Evolutionary conservation across 30 jellyfish, hydroid and myxozoan genomes (phyloP), one percentile per base, ranked within the genome.

Genomic region (Nemopilema nomurai): DNA sequence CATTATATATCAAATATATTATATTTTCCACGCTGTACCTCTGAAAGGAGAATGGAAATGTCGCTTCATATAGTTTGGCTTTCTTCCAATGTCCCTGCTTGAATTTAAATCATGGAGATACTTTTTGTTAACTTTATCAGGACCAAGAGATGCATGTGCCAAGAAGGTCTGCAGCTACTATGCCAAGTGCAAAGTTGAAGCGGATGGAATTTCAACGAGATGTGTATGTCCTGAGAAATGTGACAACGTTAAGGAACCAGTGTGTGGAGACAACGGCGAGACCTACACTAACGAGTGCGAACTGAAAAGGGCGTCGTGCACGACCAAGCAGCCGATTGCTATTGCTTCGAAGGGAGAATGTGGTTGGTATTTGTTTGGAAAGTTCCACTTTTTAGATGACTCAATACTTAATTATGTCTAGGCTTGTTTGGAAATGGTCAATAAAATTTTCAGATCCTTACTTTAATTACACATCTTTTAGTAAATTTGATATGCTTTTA

Each of bases 211-310:
- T 18, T 52, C 74, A 49, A 82, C 99, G 24, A 78, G n/a, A 66
- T 94, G 99, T 82, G 92, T 94, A 62, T 94, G 99, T 76, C 96
- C 99, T 25, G 80, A 66, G 27, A 68, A 67, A 9, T 94, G 99
- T 66, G 95, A 90, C 18, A 72, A 21, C 18, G 70, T 62, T 18
- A 79, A 72, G 20, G 69, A 89, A 0, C 85, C 78, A 6, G 82
- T 94, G 33, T 94, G 99, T 68, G 99, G 99, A 20, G 82, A 89
- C 74, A 96, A 94, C 84, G 99, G 99, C 1, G 98, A 94, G 69
- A 94, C 97, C 0, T 94, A 94, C 77, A 79, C 51, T 26, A 89
- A 84, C 52, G 96, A 85, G 50, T 94, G 99, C 51, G 69, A 79
- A 24, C 76, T 94, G 50, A 74, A 81, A 85, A 29, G 52, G 27